Conservation (phyloP, 64 coral and sea anemone genomes). For the Actinia equina region DNA sequence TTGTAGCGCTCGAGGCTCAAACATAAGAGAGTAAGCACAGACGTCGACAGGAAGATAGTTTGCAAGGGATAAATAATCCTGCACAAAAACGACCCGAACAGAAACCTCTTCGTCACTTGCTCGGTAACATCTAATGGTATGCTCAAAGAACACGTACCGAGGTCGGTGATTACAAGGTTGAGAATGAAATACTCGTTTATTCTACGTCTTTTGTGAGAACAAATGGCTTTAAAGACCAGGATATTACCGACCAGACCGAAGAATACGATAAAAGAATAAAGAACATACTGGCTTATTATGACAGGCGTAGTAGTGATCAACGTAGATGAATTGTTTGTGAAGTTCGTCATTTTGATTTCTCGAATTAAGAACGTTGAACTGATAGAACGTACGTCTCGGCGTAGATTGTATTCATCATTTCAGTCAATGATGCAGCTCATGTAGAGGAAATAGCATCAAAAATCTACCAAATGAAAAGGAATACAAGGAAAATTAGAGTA, state of each 20-base stretch:
- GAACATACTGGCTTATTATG: neutral
- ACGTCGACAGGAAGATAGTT: slow-evolving; percentile 40
- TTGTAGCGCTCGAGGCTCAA: slow-evolving; percentile 47
- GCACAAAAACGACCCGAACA: slow-evolving; percentile 33
- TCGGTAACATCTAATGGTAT: slow-evolving; percentile 45
- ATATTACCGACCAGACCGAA: slow-evolving; percentile 7
- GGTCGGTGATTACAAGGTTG: slow-evolving; percentile 46
- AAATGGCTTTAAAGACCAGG: slow-evolving; percentile 22
- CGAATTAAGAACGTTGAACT: neutral
- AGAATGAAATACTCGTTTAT: slow-evolving; percentile 52
- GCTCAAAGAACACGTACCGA: slow-evolving; percentile 24
- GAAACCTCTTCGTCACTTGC: slow-evolving; percentile 7
- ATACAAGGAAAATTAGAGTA: too few species aligned
- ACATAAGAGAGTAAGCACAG: slow-evolving; percentile 36
- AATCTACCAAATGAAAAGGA: too few species aligned
- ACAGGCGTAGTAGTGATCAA: neutral
- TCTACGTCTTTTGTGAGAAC: slow-evolving; percentile 2
- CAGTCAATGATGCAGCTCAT: too few species aligned
- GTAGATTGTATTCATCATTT: too few species aligned
- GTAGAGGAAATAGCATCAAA: too few species aligned
- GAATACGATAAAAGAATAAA: slow-evolving; percentile 9
- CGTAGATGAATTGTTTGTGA: neutral
- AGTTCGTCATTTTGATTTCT: neutral
- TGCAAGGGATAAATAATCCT: slow-evolving; percentile 57
- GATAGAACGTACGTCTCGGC: too few species aligned